phyloP scores from a whole-genome alignment of 2,888 invertebrate species.

The Chymomyza amoena region DNA sequence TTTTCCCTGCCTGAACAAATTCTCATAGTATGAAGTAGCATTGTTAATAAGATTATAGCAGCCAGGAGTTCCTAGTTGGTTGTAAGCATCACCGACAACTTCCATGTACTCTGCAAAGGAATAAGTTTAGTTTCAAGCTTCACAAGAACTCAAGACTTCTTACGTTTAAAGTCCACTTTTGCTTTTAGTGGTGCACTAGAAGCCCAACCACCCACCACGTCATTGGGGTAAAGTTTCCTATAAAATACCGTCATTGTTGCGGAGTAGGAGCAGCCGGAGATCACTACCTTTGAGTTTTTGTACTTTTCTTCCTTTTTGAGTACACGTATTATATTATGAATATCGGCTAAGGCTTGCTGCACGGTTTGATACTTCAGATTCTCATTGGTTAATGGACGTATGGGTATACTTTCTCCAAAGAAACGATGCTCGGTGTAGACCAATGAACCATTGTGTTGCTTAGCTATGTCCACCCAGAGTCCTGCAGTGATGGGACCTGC shows the following conservation, averaged over 20 bases:
- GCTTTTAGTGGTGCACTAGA: slow-evolving; percentile 83
- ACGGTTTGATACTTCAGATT: slow-evolving; percentile 82
- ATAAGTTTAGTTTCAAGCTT: not conserved
- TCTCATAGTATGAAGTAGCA: slow-evolving; percentile 48
- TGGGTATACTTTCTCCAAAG: slow-evolving; percentile 86
- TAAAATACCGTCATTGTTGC: slow-evolving; percentile 84
- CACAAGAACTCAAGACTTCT: not conserved
- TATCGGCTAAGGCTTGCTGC: slow-evolving; percentile 83
- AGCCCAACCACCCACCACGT: slow-evolving; percentile 81
- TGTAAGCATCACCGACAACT: slow-evolving; percentile 58
- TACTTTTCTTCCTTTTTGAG: slow-evolving; percentile 56
- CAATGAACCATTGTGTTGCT: slow-evolving; percentile 81
- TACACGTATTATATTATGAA: slow-evolving; percentile 81
- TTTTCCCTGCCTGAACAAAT: slow-evolving; percentile 40
- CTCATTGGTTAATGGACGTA: slow-evolving; percentile 71
- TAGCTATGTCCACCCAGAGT: slow-evolving; percentile 82
- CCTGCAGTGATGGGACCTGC: slow-evolving; percentile 81
- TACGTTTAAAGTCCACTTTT: slow-evolving; percentile 80
- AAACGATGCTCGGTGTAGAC: slow-evolving; percentile 89
- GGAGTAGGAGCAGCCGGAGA: slow-evolving; percentile 83
- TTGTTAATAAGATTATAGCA: slow-evolving; percentile 63
- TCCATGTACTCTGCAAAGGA: slow-evolving; percentile 54
- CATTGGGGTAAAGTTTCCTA: slow-evolving; percentile 82
- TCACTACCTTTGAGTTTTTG: slow-evolving; percentile 76
- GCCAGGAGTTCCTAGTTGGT: slow-evolving; percentile 47